Conservation (phyloP, 2,797 vertebrate genomes). For the Amblyraja radiata region DNA sequence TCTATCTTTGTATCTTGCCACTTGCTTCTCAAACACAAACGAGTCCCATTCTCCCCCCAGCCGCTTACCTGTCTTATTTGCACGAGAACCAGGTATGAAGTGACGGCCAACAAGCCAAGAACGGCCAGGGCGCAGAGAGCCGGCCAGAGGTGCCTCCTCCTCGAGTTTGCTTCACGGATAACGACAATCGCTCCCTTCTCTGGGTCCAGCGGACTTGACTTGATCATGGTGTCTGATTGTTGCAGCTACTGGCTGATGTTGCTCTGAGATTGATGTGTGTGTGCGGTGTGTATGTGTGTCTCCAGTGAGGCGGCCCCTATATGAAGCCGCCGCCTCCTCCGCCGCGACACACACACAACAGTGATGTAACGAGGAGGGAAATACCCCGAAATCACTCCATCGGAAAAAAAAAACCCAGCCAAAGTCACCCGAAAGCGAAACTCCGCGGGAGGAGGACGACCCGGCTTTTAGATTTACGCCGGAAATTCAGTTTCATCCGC, state of each 20-base stretch:
- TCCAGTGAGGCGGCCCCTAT: too few relatives aligned
- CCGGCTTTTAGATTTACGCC: too few relatives aligned
- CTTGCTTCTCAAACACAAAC: neutral
- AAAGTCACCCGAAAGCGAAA: too few relatives aligned
- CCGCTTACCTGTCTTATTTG: neutral
- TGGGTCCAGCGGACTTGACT: neutral
- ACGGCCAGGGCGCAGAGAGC: neutral
- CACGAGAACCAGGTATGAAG: neutral
- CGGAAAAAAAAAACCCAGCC: too few relatives aligned
- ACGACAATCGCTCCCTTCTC: neutral
- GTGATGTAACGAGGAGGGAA: too few relatives aligned
- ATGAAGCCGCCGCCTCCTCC: too few relatives aligned
- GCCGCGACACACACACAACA: too few relatives aligned
- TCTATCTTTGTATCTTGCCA: too few relatives aligned
- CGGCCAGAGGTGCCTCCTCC: neutral
- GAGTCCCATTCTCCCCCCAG: neutral
- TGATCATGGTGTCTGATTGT: neutral
- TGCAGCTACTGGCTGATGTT: neutral
- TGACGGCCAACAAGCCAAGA: neutral
- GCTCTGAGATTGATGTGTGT: too few relatives aligned
- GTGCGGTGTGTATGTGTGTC: neutral
- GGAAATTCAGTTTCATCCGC: too few relatives aligned
- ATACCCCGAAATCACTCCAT: too few relatives aligned
- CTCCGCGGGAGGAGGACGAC: too few relatives aligned
- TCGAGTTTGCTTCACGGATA: accelerated